These are phyloP conservation scores for Neotoma lepida DNA, from an alignment of 2,113 vertebrate species.

Conservation along the genomic window DNA sequence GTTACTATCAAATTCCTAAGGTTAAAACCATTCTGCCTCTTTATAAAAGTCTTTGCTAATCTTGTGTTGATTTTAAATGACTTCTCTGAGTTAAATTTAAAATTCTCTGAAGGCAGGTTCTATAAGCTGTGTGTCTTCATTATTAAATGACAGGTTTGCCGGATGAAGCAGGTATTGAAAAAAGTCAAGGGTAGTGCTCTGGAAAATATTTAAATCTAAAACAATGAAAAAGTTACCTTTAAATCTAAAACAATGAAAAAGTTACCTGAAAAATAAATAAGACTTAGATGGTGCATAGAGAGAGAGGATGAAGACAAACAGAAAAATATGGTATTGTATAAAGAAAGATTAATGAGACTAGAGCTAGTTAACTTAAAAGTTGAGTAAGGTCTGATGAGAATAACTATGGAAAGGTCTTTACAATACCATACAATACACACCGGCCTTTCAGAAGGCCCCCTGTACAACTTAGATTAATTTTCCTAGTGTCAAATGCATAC, in stretches of 20 bases:
- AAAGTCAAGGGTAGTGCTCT: background rate
- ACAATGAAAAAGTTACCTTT: background rate
- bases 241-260: background rate
- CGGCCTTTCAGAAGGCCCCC: background rate
- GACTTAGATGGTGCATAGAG: background rate
- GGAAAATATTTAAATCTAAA: constrained; percentile 1
- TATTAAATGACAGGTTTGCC: background rate
- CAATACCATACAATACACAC: background rate
- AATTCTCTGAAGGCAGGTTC: background rate
- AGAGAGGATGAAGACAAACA: background rate
- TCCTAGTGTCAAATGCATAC: background rate
- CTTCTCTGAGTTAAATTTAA: background rate
- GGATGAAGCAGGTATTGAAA: background rate
- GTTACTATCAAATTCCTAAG: constrained; percentile 40
- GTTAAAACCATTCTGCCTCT: background rate
- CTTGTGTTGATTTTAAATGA: constrained; percentile 47
- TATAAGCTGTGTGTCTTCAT: background rate
- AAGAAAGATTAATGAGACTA: background rate
- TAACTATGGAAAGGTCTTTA: background rate
- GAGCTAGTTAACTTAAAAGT: background rate
- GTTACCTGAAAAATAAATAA: background rate
- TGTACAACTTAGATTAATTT: background rate
- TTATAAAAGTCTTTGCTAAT: background rate
- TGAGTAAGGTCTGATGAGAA: background rate
- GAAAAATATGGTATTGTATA: background rate